phyloP scores from a whole-genome alignment of 2,888 invertebrate species.

The Trichopoda pennipes region DNA sequence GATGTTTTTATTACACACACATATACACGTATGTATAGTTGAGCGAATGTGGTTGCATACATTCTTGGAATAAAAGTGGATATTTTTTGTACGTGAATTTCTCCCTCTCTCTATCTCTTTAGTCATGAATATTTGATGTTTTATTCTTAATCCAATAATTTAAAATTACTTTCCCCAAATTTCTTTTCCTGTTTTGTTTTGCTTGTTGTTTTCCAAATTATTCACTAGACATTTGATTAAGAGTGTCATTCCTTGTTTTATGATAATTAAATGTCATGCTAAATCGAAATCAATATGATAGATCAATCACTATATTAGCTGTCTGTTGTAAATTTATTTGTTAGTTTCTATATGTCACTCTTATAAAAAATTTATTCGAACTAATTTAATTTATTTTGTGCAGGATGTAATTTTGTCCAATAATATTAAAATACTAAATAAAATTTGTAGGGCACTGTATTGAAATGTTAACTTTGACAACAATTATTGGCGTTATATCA shows the following conservation, averaged over 20 bases:
- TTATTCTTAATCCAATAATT: constrained; percentile 16
- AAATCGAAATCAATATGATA: constrained; percentile 72
- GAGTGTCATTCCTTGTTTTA: neutral
- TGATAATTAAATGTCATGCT: constrained; percentile 50
- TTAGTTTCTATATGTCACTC: neutral
- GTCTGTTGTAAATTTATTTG: constrained; percentile 1
- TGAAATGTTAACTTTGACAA: no score
- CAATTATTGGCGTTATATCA: no score
- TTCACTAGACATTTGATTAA: neutral
- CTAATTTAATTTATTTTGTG: neutral
- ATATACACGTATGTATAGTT: neutral
- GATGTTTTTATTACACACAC: constrained; percentile 12
- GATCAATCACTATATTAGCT: constrained; percentile 73
- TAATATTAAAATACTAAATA: no score
- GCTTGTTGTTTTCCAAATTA: neutral
- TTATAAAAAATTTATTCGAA: neutral
- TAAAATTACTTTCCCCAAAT: neutral
- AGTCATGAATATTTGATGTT: neutral
- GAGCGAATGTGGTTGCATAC: neutral
- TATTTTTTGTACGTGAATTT: no score
- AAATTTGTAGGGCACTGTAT: no score
- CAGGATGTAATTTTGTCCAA: neutral
- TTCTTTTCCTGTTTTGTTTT: neutral
- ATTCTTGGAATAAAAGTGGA: neutral
- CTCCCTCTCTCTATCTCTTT: neutral